Conservation (phyloP, 2,113 vertebrate species). For the Globicephala melas region DNA sequence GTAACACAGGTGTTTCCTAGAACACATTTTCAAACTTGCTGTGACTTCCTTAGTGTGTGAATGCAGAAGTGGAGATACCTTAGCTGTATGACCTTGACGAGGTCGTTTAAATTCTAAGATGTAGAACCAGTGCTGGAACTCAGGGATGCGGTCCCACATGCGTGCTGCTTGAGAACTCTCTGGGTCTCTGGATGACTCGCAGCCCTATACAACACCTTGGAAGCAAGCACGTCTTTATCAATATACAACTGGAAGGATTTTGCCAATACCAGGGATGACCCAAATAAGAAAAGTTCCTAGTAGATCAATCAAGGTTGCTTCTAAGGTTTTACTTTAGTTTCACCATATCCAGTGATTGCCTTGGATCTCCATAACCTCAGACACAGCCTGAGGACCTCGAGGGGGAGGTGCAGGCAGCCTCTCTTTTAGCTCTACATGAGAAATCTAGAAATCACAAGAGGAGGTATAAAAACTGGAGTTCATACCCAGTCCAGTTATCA, state of each 20-base stretch:
- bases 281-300: not conserved
- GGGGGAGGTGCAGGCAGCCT: not conserved
- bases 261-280: not conserved
- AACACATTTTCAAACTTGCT: not conserved
- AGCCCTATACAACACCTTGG: not conserved
- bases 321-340: not conserved
- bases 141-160: rapidly evolving
- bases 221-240: not conserved
- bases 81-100: not conserved
- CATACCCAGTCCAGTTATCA: not conserved
- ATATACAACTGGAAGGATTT: not conserved
- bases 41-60: not conserved
- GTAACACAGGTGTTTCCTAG: not conserved
- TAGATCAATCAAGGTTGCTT: not conserved
- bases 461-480: not conserved
- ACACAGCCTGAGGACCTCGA: not conserved
- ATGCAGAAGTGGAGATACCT: not conserved
- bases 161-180: not conserved
- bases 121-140: not conserved
- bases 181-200: not conserved
- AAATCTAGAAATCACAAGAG: not conserved
- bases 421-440: not conserved
- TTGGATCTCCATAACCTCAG: not conserved
- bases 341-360: not conserved
- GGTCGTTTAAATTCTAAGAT: not conserved